Percentiles rank a stretch among this genome's conserved stretches.
Conservation (phyloP, 2,797 vertebrate species). For the Heliangelus exortis region DNA sequence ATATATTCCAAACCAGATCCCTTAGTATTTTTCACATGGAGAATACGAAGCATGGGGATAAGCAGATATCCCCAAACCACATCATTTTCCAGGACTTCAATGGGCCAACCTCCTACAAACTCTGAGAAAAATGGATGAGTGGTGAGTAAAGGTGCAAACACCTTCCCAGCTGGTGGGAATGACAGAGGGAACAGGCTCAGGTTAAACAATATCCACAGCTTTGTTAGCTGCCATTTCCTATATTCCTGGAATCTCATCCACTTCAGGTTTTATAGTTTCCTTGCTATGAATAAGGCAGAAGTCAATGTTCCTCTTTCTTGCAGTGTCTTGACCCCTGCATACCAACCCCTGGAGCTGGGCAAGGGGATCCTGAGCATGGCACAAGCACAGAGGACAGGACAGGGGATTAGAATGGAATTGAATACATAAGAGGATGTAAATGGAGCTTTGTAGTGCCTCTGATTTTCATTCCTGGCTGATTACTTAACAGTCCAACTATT, state of each 20-base stretch:
- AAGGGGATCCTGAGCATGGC: background rate
- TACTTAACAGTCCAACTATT: constrained; percentile 31
- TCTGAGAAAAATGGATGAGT: background rate
- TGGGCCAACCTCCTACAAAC: background rate
- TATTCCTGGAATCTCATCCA: background rate
- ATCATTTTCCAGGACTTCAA: background rate
- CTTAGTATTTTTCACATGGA: background rate
- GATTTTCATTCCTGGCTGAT: constrained; percentile 35
- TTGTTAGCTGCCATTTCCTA: background rate
- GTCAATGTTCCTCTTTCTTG: background rate
- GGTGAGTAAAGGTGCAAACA: background rate
- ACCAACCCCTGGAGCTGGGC: background rate
- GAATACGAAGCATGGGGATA: background rate
- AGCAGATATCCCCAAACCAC: background rate
- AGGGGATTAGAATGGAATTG: background rate
- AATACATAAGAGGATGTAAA: background rate
- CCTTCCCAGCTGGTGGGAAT: background rate
- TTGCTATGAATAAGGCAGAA: background rate
- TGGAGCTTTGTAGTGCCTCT: background rate
- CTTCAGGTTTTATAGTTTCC: background rate
- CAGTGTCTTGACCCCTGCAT: background rate
- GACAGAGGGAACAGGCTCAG: background rate
- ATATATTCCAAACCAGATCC: background rate
- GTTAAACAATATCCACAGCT: background rate
- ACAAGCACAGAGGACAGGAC: background rate